A percentile compares a stretch with the other conserved stretches of the same genome.
phyloP scores from a whole-genome alignment of 2,113 vertebrate genomes.

The Chiloscyllium plagiosum region DNA sequence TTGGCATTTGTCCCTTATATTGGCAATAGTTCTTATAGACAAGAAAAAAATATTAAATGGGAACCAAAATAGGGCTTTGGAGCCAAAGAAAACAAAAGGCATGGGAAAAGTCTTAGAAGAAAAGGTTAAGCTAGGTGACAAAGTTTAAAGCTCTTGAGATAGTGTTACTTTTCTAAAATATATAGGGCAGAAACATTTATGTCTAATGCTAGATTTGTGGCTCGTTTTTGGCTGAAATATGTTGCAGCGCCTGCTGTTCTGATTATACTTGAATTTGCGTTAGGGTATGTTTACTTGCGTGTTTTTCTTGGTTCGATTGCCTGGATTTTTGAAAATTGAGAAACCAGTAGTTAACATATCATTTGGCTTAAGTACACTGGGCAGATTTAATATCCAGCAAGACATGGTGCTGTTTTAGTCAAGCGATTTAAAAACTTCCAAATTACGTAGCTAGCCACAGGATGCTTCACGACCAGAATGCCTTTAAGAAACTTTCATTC shows the following conservation, averaged over 20 bases:
- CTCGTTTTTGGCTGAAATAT: slow-evolving; percentile 9
- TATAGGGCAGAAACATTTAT: slow-evolving; percentile 28
- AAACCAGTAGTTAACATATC: slow-evolving; percentile 32
- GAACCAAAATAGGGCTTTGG: slow-evolving; percentile 1
- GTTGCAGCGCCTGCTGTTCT: not conserved
- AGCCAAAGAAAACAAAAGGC: slow-evolving; percentile 33
- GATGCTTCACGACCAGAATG: not conserved
- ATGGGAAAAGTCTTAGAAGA: slow-evolving; percentile 34
- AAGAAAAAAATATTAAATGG: slow-evolving; percentile 28
- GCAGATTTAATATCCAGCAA: not conserved
- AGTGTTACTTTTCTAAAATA: slow-evolving; percentile 26
- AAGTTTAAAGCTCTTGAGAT: slow-evolving; percentile 28
- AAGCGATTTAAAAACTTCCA: not conserved
- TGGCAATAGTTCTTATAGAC: slow-evolving; percentile 34
- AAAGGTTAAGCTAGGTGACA: slow-evolving; percentile 32
- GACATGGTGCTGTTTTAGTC: not conserved
- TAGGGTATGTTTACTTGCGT: slow-evolving; percentile 28
- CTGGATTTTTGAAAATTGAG: slow-evolving; percentile 11
- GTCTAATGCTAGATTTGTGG: slow-evolving; percentile 15
- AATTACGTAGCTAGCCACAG: not conserved
- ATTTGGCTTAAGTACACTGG: slow-evolving; percentile 3
- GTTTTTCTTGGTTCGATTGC: slow-evolving; percentile 11
- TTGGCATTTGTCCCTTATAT: slow-evolving; percentile 18
- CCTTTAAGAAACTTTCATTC: not conserved
- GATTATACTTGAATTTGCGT: slow-evolving; percentile 16